Percentiles rank a stretch among this genome's conserved stretches.
Conservation (phyloP, 2,797 vertebrate species). For the Gila robusta region DNA sequence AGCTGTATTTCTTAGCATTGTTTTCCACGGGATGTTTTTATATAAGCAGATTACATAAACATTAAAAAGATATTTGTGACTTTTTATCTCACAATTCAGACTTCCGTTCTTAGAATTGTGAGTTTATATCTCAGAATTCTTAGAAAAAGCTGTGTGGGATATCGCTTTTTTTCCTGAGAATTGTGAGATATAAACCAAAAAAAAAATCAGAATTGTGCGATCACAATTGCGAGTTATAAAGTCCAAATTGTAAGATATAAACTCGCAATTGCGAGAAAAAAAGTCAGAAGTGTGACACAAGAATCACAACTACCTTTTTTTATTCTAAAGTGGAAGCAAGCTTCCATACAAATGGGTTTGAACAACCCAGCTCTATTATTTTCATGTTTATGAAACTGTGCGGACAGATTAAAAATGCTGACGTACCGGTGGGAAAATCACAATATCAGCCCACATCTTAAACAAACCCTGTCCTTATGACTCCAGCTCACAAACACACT, state of each 20-base stretch:
- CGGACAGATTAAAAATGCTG: conserved; percentile 55
- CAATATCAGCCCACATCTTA: conserved; percentile 54
- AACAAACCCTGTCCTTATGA: conserved; percentile 6
- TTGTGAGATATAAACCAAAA: no score
- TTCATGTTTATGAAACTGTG: conserved; percentile 27
- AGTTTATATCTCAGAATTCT: neutral
- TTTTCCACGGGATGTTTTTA: neutral
- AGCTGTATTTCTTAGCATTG: conserved; percentile 10
- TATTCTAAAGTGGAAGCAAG: neutral
- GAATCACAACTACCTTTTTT: neutral
- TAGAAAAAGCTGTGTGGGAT: neutral
- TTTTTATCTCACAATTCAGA: neutral
- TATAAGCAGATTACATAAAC: neutral
- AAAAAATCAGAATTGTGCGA: no score
- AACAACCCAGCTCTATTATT: conserved; percentile 36
- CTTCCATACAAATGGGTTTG: conserved; percentile 21
- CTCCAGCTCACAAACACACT: conserved; percentile 36
- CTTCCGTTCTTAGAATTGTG: no score
- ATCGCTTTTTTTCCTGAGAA: no score
- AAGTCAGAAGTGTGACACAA: neutral
- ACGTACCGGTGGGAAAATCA: conserved; percentile 48
- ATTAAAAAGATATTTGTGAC: neutral
- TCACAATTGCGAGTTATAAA: neutral
- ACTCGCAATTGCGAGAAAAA: neutral
- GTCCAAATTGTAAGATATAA: neutral